Percentiles rank a stretch among this genome's conserved stretches.
Conservation (phyloP, 2,888 invertebrate genomes). For the Mayetiola destructor region DNA sequence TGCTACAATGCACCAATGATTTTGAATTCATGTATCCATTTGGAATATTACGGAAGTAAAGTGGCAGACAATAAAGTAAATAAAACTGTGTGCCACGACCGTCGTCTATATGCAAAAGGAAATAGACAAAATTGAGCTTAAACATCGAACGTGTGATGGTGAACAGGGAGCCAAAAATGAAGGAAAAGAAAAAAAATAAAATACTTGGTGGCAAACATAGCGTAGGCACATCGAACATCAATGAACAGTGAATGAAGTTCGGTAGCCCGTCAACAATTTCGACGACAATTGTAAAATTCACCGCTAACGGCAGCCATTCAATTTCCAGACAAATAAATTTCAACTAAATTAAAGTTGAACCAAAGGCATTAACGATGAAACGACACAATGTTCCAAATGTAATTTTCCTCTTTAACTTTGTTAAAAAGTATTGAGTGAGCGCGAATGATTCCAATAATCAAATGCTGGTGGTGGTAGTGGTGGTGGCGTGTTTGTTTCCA, state of each 20-base stretch:
- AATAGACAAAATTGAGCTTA: background rate
- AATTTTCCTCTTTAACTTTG: too few species aligned
- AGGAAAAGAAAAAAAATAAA: too few species aligned
- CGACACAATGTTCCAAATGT: background rate
- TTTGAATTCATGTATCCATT: too few species aligned
- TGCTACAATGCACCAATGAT: background rate
- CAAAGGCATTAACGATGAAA: conserved; percentile 8
- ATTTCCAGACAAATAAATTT: conserved; percentile 13
- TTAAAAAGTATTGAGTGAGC: background rate
- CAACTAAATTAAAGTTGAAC: conserved; percentile 10
- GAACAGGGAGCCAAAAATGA: too few species aligned
- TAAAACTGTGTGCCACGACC: background rate
- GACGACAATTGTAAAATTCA: background rate
- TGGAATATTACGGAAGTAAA: too few species aligned
- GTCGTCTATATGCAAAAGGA: too few species aligned
- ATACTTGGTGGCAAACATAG: too few species aligned
- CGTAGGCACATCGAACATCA: background rate
- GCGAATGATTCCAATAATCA: too few species aligned
- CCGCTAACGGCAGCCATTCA: conserved; percentile 2
- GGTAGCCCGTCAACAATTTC: conserved; percentile 4
- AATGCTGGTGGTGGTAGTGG: too few species aligned
- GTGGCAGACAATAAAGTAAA: conserved; percentile 9
- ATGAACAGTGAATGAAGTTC: conserved; percentile 3
- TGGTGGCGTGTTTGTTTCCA: too few species aligned
- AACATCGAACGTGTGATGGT: too few species aligned